Base-by-base conservation (phyloP, 2,888 invertebrate species). In the Volucella inanis region DNA sequence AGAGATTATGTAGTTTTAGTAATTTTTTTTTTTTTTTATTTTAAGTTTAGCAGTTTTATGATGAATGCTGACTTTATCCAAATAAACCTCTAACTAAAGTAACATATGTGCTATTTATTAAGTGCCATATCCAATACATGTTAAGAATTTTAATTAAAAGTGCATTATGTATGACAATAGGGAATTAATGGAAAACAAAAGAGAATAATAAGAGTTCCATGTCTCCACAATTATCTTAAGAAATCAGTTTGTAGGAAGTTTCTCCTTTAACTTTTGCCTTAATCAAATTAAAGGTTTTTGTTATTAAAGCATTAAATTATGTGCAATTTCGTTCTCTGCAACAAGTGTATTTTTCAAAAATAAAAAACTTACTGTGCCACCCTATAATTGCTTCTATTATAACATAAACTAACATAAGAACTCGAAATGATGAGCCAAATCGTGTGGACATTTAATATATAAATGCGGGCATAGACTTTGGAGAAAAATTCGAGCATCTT, bases 71-170 rank as follows among this genome's bases (percentile, higher is more conserved):
- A 55, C 6, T 62, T 49, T n/a, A 57, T 61, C 39, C 47, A 31
- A 12, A 50, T 18, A 8, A 59, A 47, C 65, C 41, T 41, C 49
- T 57, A 43, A 59, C 8, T 55, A 67, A 59, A 68, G 18, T 22
- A 22, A 22, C 2, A 68, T 47, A 62, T 52, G 22, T 59, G 11
- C 49, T 59, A 18, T 70, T 64, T 14, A 45, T 74, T 78, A 65
- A 84, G 79, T 79, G 83, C 83, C 83, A 84, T 84, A 84, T 65
- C 79, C 79, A 75, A 54, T 79, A 45, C 49, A 67, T 61, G 52
- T 70, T 52, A 71, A 15, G 18, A 55, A 57, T 70, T 62, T n/a
- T 43, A 65, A 31, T 39, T 59, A 39, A 45, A 55, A 61, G 43
- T 67, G 64, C n/a, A 49, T 15, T 43, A 45, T 54, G 38, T 67